Evolutionary conservation across 2,888 invertebrate species (phyloP).

Genomic region (Chloroclystis v-ata): DNA sequence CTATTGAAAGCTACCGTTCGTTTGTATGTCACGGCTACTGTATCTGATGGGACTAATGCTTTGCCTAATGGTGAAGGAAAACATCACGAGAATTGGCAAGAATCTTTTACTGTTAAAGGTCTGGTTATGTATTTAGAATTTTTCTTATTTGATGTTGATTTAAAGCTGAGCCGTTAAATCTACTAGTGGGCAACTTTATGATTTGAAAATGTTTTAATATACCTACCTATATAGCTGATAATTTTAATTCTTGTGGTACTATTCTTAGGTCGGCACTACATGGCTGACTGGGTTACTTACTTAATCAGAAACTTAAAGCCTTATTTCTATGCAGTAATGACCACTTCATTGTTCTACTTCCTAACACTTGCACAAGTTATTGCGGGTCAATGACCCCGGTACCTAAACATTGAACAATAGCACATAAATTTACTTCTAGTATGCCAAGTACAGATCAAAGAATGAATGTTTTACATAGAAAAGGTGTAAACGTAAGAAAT

Average conservation of each 20-base stretch:
- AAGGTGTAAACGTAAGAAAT: constrained; percentile 14
- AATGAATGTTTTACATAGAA: constrained; percentile 34
- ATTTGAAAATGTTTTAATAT: too few relatives aligned
- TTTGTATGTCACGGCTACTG: neutral
- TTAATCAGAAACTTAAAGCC: neutral
- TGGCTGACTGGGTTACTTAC: too few relatives aligned
- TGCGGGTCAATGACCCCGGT: constrained; percentile 39
- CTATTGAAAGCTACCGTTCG: constrained; percentile 8
- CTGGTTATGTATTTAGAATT: too few relatives aligned
- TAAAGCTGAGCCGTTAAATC: too few relatives aligned
- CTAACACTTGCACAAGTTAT: constrained; percentile 26
- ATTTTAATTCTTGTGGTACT: too few relatives aligned
- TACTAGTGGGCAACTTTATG: too few relatives aligned
- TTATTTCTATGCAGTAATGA: constrained; percentile 10
- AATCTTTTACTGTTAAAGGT: too few relatives aligned
- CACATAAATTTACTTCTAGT: constrained; percentile 43
- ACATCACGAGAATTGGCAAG: neutral
- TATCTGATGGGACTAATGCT: neutral
- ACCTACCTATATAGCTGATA: too few relatives aligned
- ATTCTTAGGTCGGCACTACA: too few relatives aligned
- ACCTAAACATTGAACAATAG: constrained; percentile 50
- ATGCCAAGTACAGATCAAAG: constrained; percentile 38
- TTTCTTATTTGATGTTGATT: too few relatives aligned
- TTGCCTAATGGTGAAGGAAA: neutral
- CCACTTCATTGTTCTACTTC: constrained; percentile 19